Evolutionary conservation across 2,797 vertebrate genomes (phyloP).

Genomic region (Pseudotriccus pelzelni): DNA sequence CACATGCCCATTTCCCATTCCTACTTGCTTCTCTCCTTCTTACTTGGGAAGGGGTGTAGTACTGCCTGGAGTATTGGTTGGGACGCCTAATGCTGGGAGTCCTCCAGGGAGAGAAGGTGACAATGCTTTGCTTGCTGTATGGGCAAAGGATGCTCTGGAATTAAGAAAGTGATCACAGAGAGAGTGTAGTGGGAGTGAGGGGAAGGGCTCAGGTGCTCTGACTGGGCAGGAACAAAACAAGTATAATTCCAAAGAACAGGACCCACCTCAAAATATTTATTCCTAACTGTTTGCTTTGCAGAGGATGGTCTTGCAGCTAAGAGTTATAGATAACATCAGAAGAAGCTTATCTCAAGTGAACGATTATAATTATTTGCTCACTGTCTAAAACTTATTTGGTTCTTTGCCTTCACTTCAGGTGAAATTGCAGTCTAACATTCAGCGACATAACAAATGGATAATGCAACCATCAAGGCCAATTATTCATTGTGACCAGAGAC

Average conservation of each 20-base stretch:
- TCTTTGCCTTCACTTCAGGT: neutral
- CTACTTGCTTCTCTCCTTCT: neutral
- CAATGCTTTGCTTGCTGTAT: neutral
- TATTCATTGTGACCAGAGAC: neutral
- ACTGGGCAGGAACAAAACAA: neutral
- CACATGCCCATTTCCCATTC: accelerated
- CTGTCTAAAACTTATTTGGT: neutral
- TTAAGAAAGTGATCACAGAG: neutral
- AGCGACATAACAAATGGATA: neutral
- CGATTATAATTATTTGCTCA: neutral
- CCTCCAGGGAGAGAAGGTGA: neutral
- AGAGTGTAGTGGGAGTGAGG: neutral
- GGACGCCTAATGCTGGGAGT: neutral
- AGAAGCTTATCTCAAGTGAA: neutral
- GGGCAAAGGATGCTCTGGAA: neutral
- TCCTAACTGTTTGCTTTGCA: neutral
- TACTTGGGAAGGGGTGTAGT: neutral
- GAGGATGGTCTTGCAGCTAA: neutral
- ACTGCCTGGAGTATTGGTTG: neutral
- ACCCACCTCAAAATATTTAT: neutral
- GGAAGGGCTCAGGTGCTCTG: neutral
- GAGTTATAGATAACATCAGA: neutral
- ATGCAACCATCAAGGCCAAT: neutral
- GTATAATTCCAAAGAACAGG: neutral
- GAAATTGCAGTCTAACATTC: neutral